Conservation (phyloP, 2,888 invertebrate species). For the Phyllotreta cruciferae region DNA sequence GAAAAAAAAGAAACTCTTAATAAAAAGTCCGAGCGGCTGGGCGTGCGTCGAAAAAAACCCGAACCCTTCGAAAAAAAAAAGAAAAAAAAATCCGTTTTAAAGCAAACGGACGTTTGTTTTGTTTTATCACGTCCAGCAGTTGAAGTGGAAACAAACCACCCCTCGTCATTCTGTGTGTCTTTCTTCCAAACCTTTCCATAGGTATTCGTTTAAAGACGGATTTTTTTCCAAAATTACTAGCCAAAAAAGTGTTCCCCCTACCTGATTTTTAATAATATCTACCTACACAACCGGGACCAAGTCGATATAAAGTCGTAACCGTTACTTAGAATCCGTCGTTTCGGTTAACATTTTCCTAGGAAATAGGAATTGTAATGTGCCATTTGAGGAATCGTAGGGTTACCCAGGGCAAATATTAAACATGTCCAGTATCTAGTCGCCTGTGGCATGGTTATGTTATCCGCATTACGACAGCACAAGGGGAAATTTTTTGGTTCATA, state of each 20-base stretch:
- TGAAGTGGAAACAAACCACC: slow-evolving; percentile 51
- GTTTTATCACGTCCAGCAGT: slow-evolving; percentile 55
- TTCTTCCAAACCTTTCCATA: slow-evolving; percentile 25
- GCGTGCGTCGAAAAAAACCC: slow-evolving; percentile 25
- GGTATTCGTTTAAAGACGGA: too few relatives aligned
- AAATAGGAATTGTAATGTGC: slow-evolving; percentile 35
- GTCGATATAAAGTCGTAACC: slow-evolving; percentile 2
- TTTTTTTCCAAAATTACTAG: background rate
- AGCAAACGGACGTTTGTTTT: slow-evolving; percentile 52
- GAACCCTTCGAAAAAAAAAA: slow-evolving; percentile 15
- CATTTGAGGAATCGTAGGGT: slow-evolving; percentile 34
- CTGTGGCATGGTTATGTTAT: slow-evolving; percentile 32
- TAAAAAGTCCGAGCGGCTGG: slow-evolving; percentile 27
- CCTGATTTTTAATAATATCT: too few relatives aligned
- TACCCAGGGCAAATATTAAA: slow-evolving; percentile 40
- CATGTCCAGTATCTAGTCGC: slow-evolving; percentile 44
- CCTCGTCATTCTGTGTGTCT: slow-evolving; percentile 35
- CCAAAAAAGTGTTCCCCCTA: background rate
- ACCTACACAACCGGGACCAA: too few relatives aligned
- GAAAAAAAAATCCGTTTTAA: slow-evolving; percentile 47
- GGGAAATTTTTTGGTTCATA: too few relatives aligned
- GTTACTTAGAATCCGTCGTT: slow-evolving; percentile 21
- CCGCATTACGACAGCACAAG: slow-evolving; percentile 14
- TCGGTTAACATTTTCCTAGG: slow-evolving; percentile 19
- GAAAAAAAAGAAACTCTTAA: slow-evolving; percentile 29